A percentile compares a stretch with the other conserved stretches of the same genome.
Evolutionary conservation across 1,140 invertebrate genomes (phyloP).

Genomic region (Drosophila micromelanica): DNA sequence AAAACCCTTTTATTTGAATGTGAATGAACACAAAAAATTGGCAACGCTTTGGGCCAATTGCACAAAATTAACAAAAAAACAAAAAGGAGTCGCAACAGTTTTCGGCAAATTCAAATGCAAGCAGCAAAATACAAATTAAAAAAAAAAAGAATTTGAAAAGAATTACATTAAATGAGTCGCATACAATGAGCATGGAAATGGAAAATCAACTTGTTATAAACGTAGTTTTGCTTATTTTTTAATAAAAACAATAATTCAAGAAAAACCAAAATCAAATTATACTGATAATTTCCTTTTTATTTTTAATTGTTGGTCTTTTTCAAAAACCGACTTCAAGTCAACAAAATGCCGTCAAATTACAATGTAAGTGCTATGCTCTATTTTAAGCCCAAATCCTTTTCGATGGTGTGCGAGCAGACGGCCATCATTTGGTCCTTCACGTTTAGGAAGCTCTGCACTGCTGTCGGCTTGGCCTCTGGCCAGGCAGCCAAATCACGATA

Average conservation of each 20-base stretch:
- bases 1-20: conserved; percentile 22
- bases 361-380: conserved; percentile 35
- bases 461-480: conserved; percentile 88
- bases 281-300: conserved; percentile 1
- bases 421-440: conserved; percentile 93
- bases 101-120: conserved; percentile 51
- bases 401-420: conserved; percentile 89
- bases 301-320: conserved; percentile 24
- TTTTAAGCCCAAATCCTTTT: conserved; percentile 89
- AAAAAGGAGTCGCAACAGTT: conserved; percentile 35
- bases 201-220: conserved; percentile 84
- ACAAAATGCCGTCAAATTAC: conserved; percentile 41
- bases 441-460: conserved; percentile 90
- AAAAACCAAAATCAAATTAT: conserved; percentile 31
- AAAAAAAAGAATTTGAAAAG: conserved; percentile 34
- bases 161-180: conserved; percentile 37
- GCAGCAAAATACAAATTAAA: conserved; percentile 34
- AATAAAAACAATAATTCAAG: conserved; percentile 84
- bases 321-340: neutral
- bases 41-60: conserved; percentile 49
- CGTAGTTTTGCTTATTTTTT: conserved; percentile 85
- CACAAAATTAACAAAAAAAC: conserved; percentile 35
- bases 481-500: conserved; percentile 94
- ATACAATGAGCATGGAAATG: conserved; percentile 67
- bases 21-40: conserved; percentile 33